phyloP scores from a whole-genome alignment of 2,888 invertebrate species.

The Synanthedon myopaeformis region DNA sequence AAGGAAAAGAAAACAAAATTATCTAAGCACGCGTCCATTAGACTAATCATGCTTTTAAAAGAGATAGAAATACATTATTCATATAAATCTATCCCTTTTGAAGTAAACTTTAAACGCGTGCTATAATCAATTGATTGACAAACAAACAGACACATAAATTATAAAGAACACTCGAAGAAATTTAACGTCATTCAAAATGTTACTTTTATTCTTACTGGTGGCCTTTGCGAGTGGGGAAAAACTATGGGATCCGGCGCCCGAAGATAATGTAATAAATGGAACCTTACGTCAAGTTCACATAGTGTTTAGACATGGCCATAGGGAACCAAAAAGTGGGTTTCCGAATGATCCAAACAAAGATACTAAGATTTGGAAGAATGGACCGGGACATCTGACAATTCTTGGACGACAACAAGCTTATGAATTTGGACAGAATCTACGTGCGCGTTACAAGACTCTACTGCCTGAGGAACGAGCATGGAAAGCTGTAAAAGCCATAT shows the following conservation, averaged over 20 bases:
- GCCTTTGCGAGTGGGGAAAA: not conserved
- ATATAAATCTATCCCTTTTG: not conserved
- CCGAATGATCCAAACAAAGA: constrained; percentile 6
- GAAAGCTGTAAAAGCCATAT: constrained; percentile 5
- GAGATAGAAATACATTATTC: not conserved
- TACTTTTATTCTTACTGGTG: not conserved
- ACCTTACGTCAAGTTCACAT: constrained; percentile 6
- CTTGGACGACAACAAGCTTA: constrained; percentile 7
- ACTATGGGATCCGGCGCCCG: not conserved
- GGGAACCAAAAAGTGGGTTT: constrained; percentile 5
- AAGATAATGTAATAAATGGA: not conserved
- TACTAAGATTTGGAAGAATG: constrained; percentile 6
- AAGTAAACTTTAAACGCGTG: not conserved
- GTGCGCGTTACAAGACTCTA: constrained; percentile 5
- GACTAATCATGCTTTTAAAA: not conserved
- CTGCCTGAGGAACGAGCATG: constrained; percentile 5
- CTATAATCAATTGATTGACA: not conserved
- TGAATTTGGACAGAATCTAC: constrained; percentile 5
- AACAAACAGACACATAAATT: not conserved
- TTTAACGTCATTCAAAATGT: not conserved
- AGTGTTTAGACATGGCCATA: constrained; percentile 7
- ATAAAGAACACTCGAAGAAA: not conserved
- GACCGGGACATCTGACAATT: constrained; percentile 7
- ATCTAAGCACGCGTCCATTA: not conserved
- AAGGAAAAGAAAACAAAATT: no score